Percentiles rank a stretch among this genome's conserved stretches.
Evolutionary conservation across 2,797 vertebrate genomes (phyloP).

Genomic region (Bufotes viridis): DNA sequence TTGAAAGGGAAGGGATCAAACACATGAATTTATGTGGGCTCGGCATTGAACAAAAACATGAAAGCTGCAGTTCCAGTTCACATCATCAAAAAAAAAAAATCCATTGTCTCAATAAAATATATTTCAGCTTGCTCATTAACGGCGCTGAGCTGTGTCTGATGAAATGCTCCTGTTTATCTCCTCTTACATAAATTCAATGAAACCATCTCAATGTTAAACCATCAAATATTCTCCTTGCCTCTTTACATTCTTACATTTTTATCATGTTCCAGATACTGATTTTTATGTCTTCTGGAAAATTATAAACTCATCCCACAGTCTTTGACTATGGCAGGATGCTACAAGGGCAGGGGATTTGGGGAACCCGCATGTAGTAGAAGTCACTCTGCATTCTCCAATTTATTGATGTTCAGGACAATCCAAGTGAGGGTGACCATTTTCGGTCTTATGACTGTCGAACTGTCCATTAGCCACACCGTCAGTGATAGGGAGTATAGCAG

Average conservation of each 20-base stretch:
- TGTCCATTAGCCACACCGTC: no score
- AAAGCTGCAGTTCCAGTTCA: conserved; percentile 12
- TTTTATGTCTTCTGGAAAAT: neutral
- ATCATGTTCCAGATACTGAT: neutral
- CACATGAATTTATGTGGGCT: conserved; percentile 2
- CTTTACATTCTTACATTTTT: neutral
- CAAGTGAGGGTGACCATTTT: no score
- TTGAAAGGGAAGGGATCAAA: conserved; percentile 35
- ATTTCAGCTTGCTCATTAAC: conserved; percentile 10
- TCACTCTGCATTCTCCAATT: no score
- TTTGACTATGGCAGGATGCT: no score
- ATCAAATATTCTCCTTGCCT: neutral
- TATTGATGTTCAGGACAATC: no score
- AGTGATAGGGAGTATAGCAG: no score
- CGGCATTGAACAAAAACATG: neutral
- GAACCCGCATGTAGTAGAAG: no score
- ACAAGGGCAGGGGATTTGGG: no score
- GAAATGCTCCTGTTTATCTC: conserved; percentile 2
- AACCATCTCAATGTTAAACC: neutral
- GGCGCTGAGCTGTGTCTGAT: neutral
- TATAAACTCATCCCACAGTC: no score
- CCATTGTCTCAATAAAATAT: conserved; percentile 3
- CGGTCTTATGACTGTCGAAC: no score
- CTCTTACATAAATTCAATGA: neutral
- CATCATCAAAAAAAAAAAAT: conserved; percentile 21